A percentile compares a stretch with the other conserved stretches of the same genome.
Conservation (phyloP, 2,888 invertebrate genomes). For the Tenthredo scrophulariae region DNA sequence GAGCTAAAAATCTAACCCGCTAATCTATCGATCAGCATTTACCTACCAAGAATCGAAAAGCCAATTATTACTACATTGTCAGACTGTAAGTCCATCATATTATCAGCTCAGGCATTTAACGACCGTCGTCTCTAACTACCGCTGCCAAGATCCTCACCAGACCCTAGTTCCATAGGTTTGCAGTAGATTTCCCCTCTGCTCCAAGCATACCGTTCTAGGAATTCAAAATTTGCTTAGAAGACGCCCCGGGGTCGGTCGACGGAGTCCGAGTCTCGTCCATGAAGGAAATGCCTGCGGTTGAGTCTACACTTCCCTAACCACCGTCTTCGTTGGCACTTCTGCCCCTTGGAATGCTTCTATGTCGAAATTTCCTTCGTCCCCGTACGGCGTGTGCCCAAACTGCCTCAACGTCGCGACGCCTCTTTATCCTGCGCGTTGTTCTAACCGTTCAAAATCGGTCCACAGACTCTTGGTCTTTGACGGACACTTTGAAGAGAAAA, state of each 20-base stretch:
- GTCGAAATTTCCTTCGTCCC: constrained; percentile 30
- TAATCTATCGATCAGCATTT: constrained; percentile 27
- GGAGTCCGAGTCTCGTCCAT: constrained; percentile 33
- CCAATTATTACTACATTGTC: constrained; percentile 27
- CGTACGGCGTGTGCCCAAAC: constrained; percentile 19
- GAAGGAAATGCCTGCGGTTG: constrained; percentile 50
- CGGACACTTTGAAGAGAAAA: background rate
- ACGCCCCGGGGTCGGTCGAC: constrained; percentile 32
- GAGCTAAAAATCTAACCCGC: background rate
- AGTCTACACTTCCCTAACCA: constrained; percentile 34
- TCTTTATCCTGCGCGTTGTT: background rate
- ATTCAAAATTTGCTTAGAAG: constrained; percentile 48
- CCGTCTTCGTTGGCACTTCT: constrained; percentile 44
- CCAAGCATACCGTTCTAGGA: constrained; percentile 46
- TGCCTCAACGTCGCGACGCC: background rate
- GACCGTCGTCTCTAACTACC: constrained; percentile 8
- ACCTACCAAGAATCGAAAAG: constrained; percentile 18
- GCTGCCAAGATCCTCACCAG: constrained; percentile 24
- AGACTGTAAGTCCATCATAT: constrained; percentile 9
- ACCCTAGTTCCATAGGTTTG: constrained; percentile 7
- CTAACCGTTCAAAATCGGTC: constrained; percentile 5
- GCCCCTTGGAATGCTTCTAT: constrained; percentile 38
- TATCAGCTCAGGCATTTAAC: constrained; percentile 3
- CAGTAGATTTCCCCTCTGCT: constrained; percentile 1
- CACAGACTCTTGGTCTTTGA: background rate